phyloP scores from a whole-genome alignment of 2,888 invertebrate genomes.

The Phaonia tiefii region DNA sequence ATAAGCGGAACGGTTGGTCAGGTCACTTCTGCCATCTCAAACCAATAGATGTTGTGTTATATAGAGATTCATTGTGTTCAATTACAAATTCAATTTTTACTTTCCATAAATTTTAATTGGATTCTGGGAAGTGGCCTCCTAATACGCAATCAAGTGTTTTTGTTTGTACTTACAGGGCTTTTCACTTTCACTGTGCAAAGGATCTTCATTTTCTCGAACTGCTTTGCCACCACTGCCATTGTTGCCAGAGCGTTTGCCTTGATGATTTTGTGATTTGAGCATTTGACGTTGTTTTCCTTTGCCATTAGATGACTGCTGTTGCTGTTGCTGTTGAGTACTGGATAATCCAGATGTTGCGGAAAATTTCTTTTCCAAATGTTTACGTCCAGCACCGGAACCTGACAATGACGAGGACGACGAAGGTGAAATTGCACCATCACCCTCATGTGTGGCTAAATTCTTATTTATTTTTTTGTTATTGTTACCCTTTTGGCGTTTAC shows the following conservation, averaged over 20 bases:
- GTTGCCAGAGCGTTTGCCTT: conserved; percentile 74
- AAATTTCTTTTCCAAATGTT: conserved; percentile 69
- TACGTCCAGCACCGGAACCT: conserved; percentile 56
- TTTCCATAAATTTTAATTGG: too few relatives aligned
- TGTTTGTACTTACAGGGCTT: conserved; percentile 69
- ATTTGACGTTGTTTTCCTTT: conserved; percentile 75
- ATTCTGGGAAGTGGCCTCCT: too few relatives aligned
- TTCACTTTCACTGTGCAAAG: conserved; percentile 62
- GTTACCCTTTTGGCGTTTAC: conserved; percentile 75
- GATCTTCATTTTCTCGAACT: conserved; percentile 67
- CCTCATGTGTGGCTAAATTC: conserved; percentile 65
- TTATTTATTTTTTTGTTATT: conserved; percentile 76
- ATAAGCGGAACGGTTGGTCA: too few relatives aligned
- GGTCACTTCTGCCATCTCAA: too few relatives aligned
- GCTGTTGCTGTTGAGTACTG: conserved; percentile 69
- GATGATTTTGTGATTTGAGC: conserved; percentile 75
- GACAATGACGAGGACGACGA: conserved; percentile 23
- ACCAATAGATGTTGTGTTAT: too few relatives aligned
- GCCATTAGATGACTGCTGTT: conserved; percentile 68
- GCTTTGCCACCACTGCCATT: conserved; percentile 69
- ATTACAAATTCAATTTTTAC: too few relatives aligned
- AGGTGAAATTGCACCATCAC: conserved; percentile 14
- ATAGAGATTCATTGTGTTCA: too few relatives aligned
- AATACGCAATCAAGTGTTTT: background rate
- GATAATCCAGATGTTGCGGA: conserved; percentile 60